Evolutionary conservation across 2,888 invertebrate genomes (phyloP).

Genomic region (Anaspis maculata): DNA sequence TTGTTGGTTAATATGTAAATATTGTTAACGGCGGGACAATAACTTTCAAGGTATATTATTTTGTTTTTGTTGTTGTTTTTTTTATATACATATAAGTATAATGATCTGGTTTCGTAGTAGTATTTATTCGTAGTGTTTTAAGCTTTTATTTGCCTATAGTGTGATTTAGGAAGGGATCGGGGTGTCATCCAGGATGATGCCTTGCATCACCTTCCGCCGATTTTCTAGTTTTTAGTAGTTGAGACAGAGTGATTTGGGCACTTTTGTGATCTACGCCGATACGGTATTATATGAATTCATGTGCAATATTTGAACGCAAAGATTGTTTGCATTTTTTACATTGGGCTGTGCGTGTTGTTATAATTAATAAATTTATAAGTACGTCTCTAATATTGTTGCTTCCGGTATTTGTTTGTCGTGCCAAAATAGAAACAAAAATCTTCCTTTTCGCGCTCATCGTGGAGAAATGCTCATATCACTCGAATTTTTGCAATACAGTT

Average conservation of each 20-base stretch:
- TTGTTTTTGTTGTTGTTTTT: slow-evolving; percentile 2
- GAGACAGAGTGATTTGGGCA: slow-evolving; percentile 31
- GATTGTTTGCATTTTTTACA: slow-evolving; percentile 28
- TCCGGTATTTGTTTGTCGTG: too few relatives aligned
- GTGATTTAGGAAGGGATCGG: too few relatives aligned
- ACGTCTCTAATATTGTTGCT: slow-evolving; percentile 10
- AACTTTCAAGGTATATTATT: slow-evolving; percentile 14
- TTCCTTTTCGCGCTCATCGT: too few relatives aligned
- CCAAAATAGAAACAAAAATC: slow-evolving; percentile 17
- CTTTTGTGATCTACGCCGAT: slow-evolving; percentile 23
- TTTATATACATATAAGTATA: slow-evolving; percentile 6
- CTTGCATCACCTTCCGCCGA: too few relatives aligned
- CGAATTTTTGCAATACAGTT: slow-evolving; percentile 9
- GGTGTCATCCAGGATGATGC: too few relatives aligned
- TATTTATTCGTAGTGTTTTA: slow-evolving; percentile 11
- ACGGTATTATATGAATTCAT: slow-evolving; percentile 11
- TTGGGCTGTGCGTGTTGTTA: slow-evolving; percentile 30
- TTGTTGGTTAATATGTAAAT: slow-evolving; percentile 12
- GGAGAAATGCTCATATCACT: slow-evolving; percentile 34
- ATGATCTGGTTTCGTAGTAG: too few relatives aligned
- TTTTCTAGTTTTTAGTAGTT: slow-evolving; percentile 7
- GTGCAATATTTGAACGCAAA: slow-evolving; percentile 13
- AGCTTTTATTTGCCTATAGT: slow-evolving; percentile 5
- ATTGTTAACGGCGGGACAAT: slow-evolving; percentile 12
- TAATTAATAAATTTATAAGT: slow-evolving; percentile 24